These are phyloP conservation scores for Steromphala cineraria DNA, from an alignment of 2,888 invertebrate genomes.

Conservation along the genomic window DNA sequence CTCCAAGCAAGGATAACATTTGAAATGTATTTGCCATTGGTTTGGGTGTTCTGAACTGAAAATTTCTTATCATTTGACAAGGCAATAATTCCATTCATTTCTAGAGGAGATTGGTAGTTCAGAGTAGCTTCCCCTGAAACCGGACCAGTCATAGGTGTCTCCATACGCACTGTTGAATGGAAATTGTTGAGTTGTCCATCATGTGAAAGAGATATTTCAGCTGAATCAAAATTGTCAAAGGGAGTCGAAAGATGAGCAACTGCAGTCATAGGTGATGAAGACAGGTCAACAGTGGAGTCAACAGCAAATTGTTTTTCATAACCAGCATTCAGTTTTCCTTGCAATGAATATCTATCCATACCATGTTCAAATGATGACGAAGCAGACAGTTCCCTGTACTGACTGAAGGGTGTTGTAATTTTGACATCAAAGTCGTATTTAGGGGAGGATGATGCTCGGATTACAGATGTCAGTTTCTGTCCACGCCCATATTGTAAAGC, in stretches of 20 bases:
- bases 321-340: constrained; percentile 21
- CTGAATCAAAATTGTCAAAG: constrained; percentile 35
- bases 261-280: constrained; percentile 24
- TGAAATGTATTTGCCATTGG: constrained; percentile 10
- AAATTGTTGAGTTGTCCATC: constrained; percentile 33
- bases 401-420: constrained; percentile 7
- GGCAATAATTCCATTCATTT: constrained; percentile 22
- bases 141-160: constrained; percentile 31
- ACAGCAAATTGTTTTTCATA: background rate
- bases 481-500: constrained; percentile 24
- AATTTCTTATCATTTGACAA: constrained; percentile 28
- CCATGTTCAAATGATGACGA: constrained; percentile 9
- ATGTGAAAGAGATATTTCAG: constrained; percentile 34
- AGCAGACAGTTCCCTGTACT: constrained; percentile 4
- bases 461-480: constrained; percentile 13
- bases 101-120: constrained; percentile 24
- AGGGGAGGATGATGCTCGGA: constrained; percentile 9
- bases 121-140: constrained; percentile 25
- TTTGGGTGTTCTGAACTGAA: constrained; percentile 22
- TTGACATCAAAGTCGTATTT: background rate
- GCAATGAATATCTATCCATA: background rate
- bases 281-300: constrained; percentile 23
- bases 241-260: constrained; percentile 37
- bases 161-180: constrained; percentile 19
- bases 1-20: background rate